A percentile compares a stretch with the other conserved stretches of the same genome.
Conservation (phyloP, 2,113 vertebrate species). For the Megalops atlanticus region DNA sequence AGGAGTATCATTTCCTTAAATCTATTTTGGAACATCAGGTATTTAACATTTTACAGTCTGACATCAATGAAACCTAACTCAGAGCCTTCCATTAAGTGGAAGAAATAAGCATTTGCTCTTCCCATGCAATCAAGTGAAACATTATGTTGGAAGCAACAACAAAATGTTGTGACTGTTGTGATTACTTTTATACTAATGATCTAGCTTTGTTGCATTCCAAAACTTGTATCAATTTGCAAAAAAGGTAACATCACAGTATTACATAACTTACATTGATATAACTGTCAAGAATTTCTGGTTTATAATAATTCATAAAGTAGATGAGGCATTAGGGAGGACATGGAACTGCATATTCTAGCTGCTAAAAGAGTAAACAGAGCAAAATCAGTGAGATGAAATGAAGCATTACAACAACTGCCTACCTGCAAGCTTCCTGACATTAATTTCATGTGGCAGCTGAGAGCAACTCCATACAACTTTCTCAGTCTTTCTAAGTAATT, state of each 20-base stretch:
- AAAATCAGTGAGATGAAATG: constrained; percentile 3
- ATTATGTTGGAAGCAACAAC: no score
- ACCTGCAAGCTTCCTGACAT: constrained; percentile 62
- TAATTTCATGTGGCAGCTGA: constrained; percentile 74
- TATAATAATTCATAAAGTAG: constrained; percentile 12
- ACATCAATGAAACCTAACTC: neutral
- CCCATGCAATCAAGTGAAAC: neutral
- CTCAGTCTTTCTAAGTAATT: constrained; percentile 77
- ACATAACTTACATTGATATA: neutral
- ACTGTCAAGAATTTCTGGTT: neutral
- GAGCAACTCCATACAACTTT: constrained; percentile 68
- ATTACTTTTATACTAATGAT: neutral
- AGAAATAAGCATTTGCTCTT: neutral
- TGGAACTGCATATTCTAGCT: constrained; percentile 44
- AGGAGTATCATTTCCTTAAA: neutral
- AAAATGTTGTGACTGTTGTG: neutral
- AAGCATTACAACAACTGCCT: constrained; percentile 48
- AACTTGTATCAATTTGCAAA: neutral
- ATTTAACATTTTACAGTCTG: neutral
- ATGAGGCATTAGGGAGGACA: constrained; percentile 1
- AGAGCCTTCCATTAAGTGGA: neutral
- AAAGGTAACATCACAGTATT: neutral
- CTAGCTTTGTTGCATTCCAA: neutral
- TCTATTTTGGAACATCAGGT: neutral
- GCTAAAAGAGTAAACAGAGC: constrained; percentile 43